These are phyloP conservation scores for Chaetura pelagica DNA, from an alignment of 2,113 vertebrate species.

Conservation along the genomic window DNA sequence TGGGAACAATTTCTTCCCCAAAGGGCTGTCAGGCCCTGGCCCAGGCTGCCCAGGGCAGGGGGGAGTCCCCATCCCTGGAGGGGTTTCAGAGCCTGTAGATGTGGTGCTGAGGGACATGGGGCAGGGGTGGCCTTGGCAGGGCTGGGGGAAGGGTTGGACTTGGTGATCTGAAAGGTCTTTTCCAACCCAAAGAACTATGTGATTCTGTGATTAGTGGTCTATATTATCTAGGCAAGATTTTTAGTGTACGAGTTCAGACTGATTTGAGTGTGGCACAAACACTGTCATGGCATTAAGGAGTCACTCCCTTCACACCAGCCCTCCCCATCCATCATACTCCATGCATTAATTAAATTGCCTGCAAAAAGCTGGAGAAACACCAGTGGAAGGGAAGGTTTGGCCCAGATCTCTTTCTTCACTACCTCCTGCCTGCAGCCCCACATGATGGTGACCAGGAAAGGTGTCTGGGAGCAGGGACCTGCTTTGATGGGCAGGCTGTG, in stretches of 20 bases:
- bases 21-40: too few relatives aligned
- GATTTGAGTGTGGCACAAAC: not conserved
- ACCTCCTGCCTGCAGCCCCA: not conserved
- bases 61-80: too few relatives aligned
- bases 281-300: not conserved
- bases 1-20: too few relatives aligned
- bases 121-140: too few relatives aligned
- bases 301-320: not conserved
- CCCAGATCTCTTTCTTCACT: not conserved
- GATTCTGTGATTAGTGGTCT: too few relatives aligned
- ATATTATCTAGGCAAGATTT: not conserved
- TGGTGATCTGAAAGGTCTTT: too few relatives aligned
- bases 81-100: too few relatives aligned
- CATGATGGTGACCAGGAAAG: accelerated
- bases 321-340: not conserved
- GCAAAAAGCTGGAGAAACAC: not conserved
- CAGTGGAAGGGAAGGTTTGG: not conserved
- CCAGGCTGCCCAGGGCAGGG: too few relatives aligned
- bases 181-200: too few relatives aligned
- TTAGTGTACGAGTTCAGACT: not conserved
- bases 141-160: too few relatives aligned
- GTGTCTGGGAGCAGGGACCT: too few relatives aligned
- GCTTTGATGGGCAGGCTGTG: not conserved
- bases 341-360: not conserved
- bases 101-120: too few relatives aligned